Percentiles rank a stretch among this genome's conserved stretches.
Conservation (phyloP, 2,797 vertebrate species). For the Siniperca undulata region DNA sequence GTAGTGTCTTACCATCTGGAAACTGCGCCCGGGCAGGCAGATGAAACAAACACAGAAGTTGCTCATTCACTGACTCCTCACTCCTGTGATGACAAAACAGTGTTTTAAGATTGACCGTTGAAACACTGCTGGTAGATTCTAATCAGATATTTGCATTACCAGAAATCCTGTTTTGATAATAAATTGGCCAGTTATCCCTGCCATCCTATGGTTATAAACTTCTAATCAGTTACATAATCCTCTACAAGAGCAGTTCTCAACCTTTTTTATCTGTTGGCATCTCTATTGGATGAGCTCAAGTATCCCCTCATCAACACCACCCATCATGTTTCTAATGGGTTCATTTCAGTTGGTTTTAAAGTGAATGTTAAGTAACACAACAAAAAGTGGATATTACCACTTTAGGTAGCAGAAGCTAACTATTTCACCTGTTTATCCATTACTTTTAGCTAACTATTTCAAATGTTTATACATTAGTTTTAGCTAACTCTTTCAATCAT, state of each 20-base stretch:
- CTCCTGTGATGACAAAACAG: constrained; percentile 2
- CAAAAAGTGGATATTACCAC: background rate
- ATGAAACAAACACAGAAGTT: constrained; percentile 41
- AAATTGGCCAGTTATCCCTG: too few species aligned
- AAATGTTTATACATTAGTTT: too few species aligned
- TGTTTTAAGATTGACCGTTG: background rate
- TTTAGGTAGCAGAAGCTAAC: background rate
- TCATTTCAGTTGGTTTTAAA: background rate
- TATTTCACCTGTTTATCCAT: background rate
- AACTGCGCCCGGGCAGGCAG: constrained; percentile 32
- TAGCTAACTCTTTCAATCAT: too few species aligned
- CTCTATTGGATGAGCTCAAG: background rate
- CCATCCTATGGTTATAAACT: background rate
- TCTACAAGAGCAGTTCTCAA: background rate
- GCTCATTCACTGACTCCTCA: constrained; percentile 17
- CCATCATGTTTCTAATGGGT: background rate
- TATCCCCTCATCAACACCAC: background rate
- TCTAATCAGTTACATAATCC: background rate
- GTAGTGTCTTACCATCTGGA: constrained; percentile 47
- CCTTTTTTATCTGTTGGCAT: background rate
- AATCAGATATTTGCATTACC: background rate
- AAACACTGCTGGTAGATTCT: background rate
- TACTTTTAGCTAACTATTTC: background rate
- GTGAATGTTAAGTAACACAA: background rate
- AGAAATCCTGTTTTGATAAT: too few species aligned